Conservation (phyloP, 2,888 invertebrate genomes). For the Diachrysia chrysitis region DNA sequence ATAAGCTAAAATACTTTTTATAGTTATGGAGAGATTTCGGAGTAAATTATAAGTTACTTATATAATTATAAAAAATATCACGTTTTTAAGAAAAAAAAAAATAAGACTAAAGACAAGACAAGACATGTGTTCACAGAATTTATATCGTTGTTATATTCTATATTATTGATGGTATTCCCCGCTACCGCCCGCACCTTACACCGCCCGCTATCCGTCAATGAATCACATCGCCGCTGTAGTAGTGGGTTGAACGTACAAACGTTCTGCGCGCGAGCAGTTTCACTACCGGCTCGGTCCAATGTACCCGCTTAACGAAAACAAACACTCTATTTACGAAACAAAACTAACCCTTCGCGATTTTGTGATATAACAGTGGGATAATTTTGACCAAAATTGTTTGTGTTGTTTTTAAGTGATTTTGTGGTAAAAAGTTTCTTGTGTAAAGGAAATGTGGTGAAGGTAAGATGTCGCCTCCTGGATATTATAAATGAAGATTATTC, state of each 20-base stretch:
- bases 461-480: constrained; percentile 14
- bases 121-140: too few species aligned
- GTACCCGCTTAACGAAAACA: constrained; percentile 43
- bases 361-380: background rate
- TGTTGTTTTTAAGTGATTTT: background rate
- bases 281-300: constrained; percentile 58
- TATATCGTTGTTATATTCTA: too few species aligned
- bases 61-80: too few species aligned
- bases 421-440: constrained; percentile 32
- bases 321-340: background rate
- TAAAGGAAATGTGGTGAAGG: constrained; percentile 12
- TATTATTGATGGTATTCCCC: too few species aligned
- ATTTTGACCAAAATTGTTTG: background rate
- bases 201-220: constrained; percentile 47
- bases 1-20: too few species aligned
- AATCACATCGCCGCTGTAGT: constrained; percentile 54
- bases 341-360: background rate
- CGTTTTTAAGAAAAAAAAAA: too few species aligned
- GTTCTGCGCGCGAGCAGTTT: constrained; percentile 46
- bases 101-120: too few species aligned
- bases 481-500: background rate
- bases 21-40: too few species aligned
- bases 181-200: constrained; percentile 23
- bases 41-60: too few species aligned
- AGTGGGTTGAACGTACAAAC: too few species aligned